phyloP scores from a whole-genome alignment of 2,113 vertebrate genomes.

The Cricetomys ansorgei region DNA sequence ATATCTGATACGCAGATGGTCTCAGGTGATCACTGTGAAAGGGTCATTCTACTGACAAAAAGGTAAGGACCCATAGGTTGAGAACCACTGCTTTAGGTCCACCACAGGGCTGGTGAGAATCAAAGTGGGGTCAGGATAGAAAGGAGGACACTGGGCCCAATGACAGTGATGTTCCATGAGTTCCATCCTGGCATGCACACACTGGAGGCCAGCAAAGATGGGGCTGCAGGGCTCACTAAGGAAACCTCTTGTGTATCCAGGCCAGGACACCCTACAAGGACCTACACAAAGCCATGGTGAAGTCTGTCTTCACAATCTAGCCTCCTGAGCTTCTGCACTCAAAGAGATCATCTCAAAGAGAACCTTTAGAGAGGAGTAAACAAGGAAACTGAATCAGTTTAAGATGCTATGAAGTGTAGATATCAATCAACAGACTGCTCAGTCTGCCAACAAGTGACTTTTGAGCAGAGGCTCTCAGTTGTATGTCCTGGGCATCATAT shows the following conservation, averaged over 20 bases:
- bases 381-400: background rate
- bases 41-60: too few species aligned
- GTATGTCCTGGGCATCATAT: background rate
- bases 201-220: background rate
- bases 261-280: background rate
- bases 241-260: background rate
- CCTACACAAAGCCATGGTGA: background rate
- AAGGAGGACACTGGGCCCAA: background rate
- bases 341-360: background rate
- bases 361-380: background rate
- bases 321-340: background rate
- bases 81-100: background rate
- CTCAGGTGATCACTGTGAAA: too few species aligned
- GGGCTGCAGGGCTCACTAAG: background rate
- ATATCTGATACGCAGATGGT: too few species aligned
- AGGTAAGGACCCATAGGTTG: too few species aligned
- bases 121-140: background rate
- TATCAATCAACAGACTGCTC: background rate
- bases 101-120: background rate
- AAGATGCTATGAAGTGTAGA: background rate
- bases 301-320: background rate
- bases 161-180: background rate
- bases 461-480: background rate
- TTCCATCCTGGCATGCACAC: background rate
- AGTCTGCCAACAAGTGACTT: background rate